Base-by-base conservation (phyloP, 2,113 vertebrate species). In the Eleginops maclovinus region DNA sequence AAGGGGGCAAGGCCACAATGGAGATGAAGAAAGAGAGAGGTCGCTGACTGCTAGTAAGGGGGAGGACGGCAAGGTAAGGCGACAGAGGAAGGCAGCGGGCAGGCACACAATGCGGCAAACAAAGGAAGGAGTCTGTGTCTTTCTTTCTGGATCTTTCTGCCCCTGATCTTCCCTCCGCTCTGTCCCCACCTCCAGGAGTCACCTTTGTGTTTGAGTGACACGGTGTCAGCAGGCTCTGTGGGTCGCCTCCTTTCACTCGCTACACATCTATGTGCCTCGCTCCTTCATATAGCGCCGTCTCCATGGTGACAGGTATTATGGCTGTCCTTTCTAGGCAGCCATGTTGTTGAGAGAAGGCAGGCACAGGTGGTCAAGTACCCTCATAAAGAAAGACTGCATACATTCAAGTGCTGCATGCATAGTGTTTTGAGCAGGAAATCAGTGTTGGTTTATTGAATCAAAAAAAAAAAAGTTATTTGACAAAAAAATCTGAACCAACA, bases 141-240 rank as follows among this genome's bases (percentile, higher is more conserved):
- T 70, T 77, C 72, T 49, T 9, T 49, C 58, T 50, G 61, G 47
- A 53, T 77, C 58, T 40, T 40, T 72, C 54, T 21, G 75, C 64
- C 81, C 31, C 79, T 74, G 83, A 82, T 88, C 83, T 74, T 63
- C 73, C 72, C 59, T 10, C 49, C 0, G 69, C 82, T 84, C 69
- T 60, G 22, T 83, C 75, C 55, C 89, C 88, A 89, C 87, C 88
- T 90, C 88, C 79, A 55, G 70, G 82, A 87, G 88, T 90, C 92
- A 93, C 90, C 90, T 93, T 92, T 92, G 92, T 93, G 77, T 85
- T 69, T 83, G 83, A 90, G 66, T 86, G 87, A 90, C 85, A 79
- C 0, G 13, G 53, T 87, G 90, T 89, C 87, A 71, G 84, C 65
- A 11, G 22, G 65, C 89, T 69, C 92, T 87, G 90, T 24, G 70